These are phyloP conservation scores for Yasuhikotakia modesta DNA, from an alignment of 2,797 vertebrate species.

Conservation along the genomic window DNA sequence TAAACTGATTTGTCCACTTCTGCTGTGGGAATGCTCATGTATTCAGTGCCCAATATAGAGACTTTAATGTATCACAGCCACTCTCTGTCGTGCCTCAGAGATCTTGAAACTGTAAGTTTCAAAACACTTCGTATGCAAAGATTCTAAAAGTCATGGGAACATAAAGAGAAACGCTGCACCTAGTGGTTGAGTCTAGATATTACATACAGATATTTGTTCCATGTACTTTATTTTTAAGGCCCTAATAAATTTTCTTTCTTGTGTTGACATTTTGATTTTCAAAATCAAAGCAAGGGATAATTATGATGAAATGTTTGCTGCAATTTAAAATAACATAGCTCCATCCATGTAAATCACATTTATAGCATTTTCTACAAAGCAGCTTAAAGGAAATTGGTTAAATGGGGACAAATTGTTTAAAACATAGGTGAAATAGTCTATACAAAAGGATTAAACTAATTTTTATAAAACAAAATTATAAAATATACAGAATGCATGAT, in stretches of 20 bases:
- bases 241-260: background rate
- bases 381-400: too few species aligned
- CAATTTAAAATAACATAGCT: background rate
- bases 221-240: background rate
- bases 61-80: constrained; percentile 1
- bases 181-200: constrained; percentile 9
- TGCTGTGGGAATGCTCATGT: constrained; percentile 21
- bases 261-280: background rate
- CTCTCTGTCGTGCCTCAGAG: constrained; percentile 16
- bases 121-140: background rate
- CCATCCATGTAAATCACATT: too few species aligned
- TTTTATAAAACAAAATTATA: too few species aligned
- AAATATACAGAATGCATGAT: too few species aligned
- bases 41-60: constrained; percentile 8
- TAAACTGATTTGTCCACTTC: constrained; percentile 28
- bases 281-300: too few species aligned
- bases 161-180: constrained; percentile 35
- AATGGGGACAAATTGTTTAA: too few species aligned
- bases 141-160: too few species aligned
- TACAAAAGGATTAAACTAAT: too few species aligned
- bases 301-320: background rate
- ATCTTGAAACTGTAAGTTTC: background rate
- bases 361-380: too few species aligned
- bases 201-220: background rate
- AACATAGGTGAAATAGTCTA: too few species aligned